These are phyloP conservation scores for Burhinus bistriatus DNA, from an alignment of 2,113 vertebrate species.

Conservation along the genomic window DNA sequence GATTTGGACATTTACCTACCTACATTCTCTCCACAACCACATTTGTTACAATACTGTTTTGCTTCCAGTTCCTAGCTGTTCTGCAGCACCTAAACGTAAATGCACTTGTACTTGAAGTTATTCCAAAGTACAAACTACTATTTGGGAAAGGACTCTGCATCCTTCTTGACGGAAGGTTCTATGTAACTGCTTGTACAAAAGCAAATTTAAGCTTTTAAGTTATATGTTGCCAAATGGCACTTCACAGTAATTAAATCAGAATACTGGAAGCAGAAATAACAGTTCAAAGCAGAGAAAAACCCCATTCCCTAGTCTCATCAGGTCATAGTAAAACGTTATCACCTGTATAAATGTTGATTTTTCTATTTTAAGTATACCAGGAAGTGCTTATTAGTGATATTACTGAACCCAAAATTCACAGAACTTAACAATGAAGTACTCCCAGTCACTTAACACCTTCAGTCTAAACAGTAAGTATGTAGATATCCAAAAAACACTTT, in stretches of 20 bases:
- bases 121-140: not conserved
- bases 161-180: not conserved
- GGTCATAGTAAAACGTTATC: not conserved
- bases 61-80: not conserved
- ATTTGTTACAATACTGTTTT: not conserved
- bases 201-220: not conserved
- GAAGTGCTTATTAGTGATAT: not conserved
- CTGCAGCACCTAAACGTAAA: not conserved
- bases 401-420: not conserved
- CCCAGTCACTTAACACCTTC: not conserved
- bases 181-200: not conserved
- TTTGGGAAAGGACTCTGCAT: not conserved
- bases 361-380: not conserved
- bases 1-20: not conserved
- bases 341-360: not conserved
- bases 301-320: not conserved
- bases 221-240: not conserved
- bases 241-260: not conserved
- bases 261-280: not conserved
- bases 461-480: not conserved
- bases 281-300: not conserved
- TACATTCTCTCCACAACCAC: not conserved
- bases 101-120: not conserved
- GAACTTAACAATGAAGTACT: not conserved
- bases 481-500: not conserved